Conservation (phyloP, 2,797 vertebrate genomes). For the Cirrhinus molitorella region DNA sequence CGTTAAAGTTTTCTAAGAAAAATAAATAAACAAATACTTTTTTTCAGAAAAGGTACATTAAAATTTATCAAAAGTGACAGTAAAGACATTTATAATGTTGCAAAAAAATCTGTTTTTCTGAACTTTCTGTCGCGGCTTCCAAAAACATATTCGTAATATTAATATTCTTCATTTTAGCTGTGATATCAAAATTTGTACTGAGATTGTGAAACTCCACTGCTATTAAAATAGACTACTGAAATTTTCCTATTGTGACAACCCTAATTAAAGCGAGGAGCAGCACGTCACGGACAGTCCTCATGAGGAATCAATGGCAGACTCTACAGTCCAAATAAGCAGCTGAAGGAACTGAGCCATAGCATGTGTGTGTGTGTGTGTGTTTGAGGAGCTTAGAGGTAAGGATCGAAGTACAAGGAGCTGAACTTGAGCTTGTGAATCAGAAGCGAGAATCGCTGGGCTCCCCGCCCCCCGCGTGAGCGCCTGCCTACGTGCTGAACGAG, state of each 20-base stretch:
- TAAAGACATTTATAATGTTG: not conserved
- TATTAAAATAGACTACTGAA: not conserved
- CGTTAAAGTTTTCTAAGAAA: not conserved
- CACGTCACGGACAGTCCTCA: not conserved
- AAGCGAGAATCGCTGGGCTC: conserved; percentile 14
- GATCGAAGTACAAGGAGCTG: conserved; percentile 44
- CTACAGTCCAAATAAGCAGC: conserved; percentile 42
- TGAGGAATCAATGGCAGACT: not conserved
- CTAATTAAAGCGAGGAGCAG: conserved; percentile 21
- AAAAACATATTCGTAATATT: too few relatives aligned
- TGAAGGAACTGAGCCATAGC: not conserved
- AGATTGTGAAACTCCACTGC: not conserved
- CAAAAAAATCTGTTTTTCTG: too few relatives aligned
- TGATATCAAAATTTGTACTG: not conserved
- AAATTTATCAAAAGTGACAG: too few relatives aligned
- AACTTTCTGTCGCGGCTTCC: too few relatives aligned
- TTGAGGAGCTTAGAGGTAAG: conserved; percentile 38
- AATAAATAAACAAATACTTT: too few relatives aligned
- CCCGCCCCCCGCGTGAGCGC: not conserved
- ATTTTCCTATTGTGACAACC: not conserved
- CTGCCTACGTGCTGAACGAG: conserved; percentile 64
- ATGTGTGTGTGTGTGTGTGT: conserved; percentile 33
- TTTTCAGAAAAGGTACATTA: too few relatives aligned
- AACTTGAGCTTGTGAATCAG: conserved; percentile 54
- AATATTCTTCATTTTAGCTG: not conserved